Percentiles rank a stretch among this genome's conserved stretches.
phyloP scores from a whole-genome alignment of 2,888 invertebrate genomes.

The Octonoba sinensis region DNA sequence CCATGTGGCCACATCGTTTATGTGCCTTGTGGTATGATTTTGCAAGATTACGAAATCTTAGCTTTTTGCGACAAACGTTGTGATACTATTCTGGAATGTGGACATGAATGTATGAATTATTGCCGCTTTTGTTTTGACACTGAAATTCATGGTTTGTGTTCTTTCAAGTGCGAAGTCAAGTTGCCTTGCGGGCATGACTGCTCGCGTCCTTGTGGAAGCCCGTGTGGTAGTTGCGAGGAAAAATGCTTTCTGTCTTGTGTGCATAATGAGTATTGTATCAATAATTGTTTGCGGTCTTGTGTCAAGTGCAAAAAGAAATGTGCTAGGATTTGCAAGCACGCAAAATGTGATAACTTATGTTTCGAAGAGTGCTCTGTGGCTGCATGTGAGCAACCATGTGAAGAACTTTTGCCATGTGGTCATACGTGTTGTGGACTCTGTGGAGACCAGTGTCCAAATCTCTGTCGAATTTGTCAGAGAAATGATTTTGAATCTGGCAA shows the following conservation, averaged over 20 bases:
- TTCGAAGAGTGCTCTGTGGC: constrained; percentile 70
- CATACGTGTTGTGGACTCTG: constrained; percentile 80
- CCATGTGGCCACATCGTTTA: constrained; percentile 51
- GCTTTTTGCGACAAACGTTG: constrained; percentile 34
- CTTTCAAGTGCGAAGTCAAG: constrained; percentile 68
- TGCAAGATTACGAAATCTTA: constrained; percentile 22
- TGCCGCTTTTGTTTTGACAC: constrained; percentile 70
- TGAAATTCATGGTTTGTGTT: constrained; percentile 70
- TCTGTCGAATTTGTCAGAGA: constrained; percentile 76
- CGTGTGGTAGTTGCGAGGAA: constrained; percentile 70
- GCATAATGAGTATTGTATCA: constrained; percentile 68
- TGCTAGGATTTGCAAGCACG: constrained; percentile 22
- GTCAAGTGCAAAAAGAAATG: constrained; percentile 67
- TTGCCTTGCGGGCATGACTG: constrained; percentile 72
- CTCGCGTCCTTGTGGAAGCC: constrained; percentile 68
- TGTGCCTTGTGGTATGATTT: constrained; percentile 28
- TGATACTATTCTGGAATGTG: constrained; percentile 67
- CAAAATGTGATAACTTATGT: constrained; percentile 68
- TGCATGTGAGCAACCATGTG: constrained; percentile 70
- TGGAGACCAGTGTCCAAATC: constrained; percentile 78
- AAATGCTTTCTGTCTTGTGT: constrained; percentile 69
- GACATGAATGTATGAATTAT: constrained; percentile 68
- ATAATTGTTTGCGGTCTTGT: constrained; percentile 68
- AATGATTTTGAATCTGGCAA: constrained; percentile 67
- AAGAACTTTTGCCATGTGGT: constrained; percentile 73